Conservation (phyloP, 2,797 vertebrate genomes). For the Harpagifer antarcticus region DNA sequence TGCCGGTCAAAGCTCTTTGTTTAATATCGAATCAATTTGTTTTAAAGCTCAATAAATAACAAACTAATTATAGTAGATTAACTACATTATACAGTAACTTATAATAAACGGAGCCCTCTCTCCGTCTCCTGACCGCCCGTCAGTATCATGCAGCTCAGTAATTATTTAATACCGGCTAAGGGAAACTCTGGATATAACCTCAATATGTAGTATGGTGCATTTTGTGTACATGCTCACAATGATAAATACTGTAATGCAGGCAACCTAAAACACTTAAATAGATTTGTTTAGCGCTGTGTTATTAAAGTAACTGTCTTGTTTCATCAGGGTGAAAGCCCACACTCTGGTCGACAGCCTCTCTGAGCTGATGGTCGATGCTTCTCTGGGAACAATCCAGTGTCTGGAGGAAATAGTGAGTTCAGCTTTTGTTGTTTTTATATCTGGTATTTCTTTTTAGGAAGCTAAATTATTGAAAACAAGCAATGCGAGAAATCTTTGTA, state of each 20-base stretch:
- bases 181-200: too few species aligned
- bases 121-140: too few species aligned
- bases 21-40: too few species aligned
- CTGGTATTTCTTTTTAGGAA: slow-evolving; percentile 2
- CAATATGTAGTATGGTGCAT: not conserved
- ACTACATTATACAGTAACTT: too few species aligned
- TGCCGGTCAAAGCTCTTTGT: too few species aligned
- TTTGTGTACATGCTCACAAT: not conserved
- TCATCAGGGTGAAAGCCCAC: slow-evolving; percentile 88
- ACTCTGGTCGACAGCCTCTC: slow-evolving; percentile 91
- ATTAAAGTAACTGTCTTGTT: slow-evolving; percentile 15
- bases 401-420: slow-evolving; percentile 96
- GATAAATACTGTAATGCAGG: not conserved
- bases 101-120: too few species aligned
- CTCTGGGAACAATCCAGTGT: slow-evolving; percentile 91
- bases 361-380: slow-evolving; percentile 92
- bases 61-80: too few species aligned
- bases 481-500: slow-evolving; percentile 1
- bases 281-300: not conserved
- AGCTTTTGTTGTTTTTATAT: not conserved
- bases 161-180: too few species aligned
- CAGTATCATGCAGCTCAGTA: too few species aligned
- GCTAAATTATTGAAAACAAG: not conserved
- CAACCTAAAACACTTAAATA: not conserved
- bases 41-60: too few species aligned